phyloP scores from a whole-genome alignment of 2,113 vertebrate species.

The Fregata magnificens region DNA sequence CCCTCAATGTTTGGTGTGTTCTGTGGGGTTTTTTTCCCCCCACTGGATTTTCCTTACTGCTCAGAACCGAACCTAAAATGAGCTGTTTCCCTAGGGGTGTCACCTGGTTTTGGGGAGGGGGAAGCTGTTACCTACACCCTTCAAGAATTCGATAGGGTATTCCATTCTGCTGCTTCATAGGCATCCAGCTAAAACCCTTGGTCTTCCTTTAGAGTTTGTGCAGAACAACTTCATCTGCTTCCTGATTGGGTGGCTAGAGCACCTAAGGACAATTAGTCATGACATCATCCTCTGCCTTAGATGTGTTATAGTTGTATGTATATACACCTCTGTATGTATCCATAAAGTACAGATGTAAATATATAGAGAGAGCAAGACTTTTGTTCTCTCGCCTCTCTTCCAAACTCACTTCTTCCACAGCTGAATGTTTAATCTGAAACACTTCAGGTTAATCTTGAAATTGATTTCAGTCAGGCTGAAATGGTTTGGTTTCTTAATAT shows the following conservation, averaged over 20 bases:
- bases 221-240: neutral
- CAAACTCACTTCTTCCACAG: neutral
- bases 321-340: neutral
- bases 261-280: neutral
- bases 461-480: neutral
- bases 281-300: neutral
- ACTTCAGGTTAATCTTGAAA: neutral
- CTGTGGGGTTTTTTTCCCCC: neutral
- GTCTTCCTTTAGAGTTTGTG: neutral
- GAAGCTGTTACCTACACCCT: neutral
- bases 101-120: neutral
- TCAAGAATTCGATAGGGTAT: accelerated
- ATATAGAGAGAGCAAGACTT: neutral
- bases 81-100: neutral
- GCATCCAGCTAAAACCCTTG: neutral
- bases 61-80: neutral
- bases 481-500: neutral
- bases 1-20: neutral
- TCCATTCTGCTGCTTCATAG: neutral
- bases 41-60: neutral
- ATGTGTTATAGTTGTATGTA: neutral
- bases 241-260: neutral
- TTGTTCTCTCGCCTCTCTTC: neutral
- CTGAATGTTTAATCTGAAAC: neutral
- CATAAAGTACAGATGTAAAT: neutral